Evolutionary conservation across 2,888 invertebrate genomes (phyloP), one percentile per base, ranked within the genome.

Genomic region (Bimastos eiseni): DNA sequence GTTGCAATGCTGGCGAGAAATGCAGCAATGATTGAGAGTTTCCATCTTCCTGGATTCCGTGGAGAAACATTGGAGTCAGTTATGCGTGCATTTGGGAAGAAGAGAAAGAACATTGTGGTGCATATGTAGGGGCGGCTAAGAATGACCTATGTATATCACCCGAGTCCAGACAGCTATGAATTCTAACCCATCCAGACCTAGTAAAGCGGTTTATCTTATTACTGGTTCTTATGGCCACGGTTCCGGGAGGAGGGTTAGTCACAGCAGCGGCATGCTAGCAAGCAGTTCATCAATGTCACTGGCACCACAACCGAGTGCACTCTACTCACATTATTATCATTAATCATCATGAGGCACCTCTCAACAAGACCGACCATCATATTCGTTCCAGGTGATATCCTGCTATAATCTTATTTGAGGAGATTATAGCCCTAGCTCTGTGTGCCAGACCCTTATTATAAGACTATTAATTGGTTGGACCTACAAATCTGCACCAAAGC

Each of bases 321-420:
- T 70, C 70, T 30, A 11, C 70, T n/a, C n/a, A 13, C 70, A n/a
- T 70, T n/a, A 70, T 70, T 70, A 70, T 70, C 70, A n/a, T 70
- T 70, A 70, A 70, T 70, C 70, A 70, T 70, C n/a, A 8, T 4
- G 70, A 30, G 30, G 70, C 70, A 70, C 70, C 70, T 70, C 70
- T 70, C 70, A 70, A n/a, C 70, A 70, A 30, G 70, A 30, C 70
- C 70, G 70, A 13, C 8, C 70, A 70, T 70, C 70, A 70, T 70
- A 70, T 70, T 70, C 70, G 70, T 70, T 70, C 70, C 70, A 70
- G 70, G 70, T n/a, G 70, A 70, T 70, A 70, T 70, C 70, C n/a
- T 11, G 70, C 70, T 44, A 44, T 44, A 44, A 44, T 44, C 44
- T 3, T 70, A 70, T 70, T 70, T n/a, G n/a, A n/a, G 70, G 70